phyloP scores from a whole-genome alignment of 2,888 invertebrate species.

The Elaeidobius kamerunicus region DNA sequence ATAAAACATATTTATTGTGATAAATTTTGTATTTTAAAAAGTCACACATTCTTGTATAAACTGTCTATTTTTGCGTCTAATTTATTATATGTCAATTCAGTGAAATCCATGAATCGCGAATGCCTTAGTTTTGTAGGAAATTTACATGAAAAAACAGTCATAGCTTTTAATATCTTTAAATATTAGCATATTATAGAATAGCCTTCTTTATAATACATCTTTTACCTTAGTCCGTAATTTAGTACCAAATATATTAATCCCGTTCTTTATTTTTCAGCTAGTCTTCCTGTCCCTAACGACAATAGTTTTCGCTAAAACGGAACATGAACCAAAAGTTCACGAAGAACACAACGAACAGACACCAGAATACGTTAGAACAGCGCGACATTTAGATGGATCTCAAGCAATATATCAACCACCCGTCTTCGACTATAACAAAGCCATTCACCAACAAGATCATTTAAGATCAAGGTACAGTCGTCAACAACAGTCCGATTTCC shows the following conservation, averaged over 20 bases:
- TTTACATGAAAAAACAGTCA: not conserved
- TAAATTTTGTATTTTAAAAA: no score
- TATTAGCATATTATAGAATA: not conserved
- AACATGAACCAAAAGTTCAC: constrained; percentile 36
- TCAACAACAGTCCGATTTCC: constrained; percentile 41
- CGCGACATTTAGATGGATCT: constrained; percentile 14
- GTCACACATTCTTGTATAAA: no score
- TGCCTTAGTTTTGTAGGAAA: not conserved
- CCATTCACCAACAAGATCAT: constrained; percentile 41
- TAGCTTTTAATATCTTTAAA: not conserved
- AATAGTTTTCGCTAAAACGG: constrained; percentile 1
- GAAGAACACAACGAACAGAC: constrained; percentile 34
- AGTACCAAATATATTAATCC: no score
- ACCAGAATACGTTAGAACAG: constrained; percentile 15
- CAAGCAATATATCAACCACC: constrained; percentile 31
- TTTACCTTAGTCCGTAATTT: no score
- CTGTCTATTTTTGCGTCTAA: no score
- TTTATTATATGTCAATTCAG: no score
- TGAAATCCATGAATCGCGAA: no score
- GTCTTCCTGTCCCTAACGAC: constrained; percentile 16
- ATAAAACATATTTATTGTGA: no score
- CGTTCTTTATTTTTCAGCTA: constrained; percentile 16
- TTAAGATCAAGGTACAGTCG: constrained; percentile 41
- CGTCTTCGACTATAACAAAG: constrained; percentile 38
- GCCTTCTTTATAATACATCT: no score